A percentile compares a stretch with the other conserved stretches of the same genome.
phyloP scores from a whole-genome alignment of 2,797 vertebrate genomes.

The Hozukius guyotensis region DNA sequence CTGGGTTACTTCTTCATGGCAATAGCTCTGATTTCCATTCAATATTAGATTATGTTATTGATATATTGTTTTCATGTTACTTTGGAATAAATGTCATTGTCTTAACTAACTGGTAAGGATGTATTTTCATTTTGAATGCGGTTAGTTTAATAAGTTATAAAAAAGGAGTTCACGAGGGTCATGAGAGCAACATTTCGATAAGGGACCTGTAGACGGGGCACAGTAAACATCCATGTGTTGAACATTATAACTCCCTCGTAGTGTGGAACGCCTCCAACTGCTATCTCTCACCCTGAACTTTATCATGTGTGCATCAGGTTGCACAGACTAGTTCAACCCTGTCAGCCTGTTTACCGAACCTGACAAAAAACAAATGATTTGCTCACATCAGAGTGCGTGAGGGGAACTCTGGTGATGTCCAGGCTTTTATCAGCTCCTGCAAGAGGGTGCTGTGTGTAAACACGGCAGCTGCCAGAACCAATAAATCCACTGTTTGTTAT shows the following conservation, averaged over 20 bases:
- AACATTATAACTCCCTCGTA: neutral
- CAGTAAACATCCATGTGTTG: constrained; percentile 19
- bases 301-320: neutral
- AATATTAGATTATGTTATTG: neutral
- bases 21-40: neutral
- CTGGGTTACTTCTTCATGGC: neutral
- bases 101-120: neutral
- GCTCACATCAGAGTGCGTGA: neutral
- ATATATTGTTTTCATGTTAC: neutral
- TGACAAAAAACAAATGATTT: constrained; percentile 7
- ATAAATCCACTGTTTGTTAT: constrained; percentile 60
- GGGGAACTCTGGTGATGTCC: neutral
- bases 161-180: neutral
- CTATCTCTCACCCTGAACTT: neutral
- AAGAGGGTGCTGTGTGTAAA: constrained; percentile 41
- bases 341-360: constrained; percentile 20
- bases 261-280: neutral
- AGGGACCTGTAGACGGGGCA: constrained; percentile 2
- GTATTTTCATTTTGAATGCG: neutral
- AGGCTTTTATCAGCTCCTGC: constrained; percentile 45
- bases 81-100: neutral
- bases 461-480: constrained; percentile 30
- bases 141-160: neutral
- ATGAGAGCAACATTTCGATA: neutral
- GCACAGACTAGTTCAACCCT: neutral